Evolutionary conservation across 2,113 vertebrate species (phyloP).

Genomic region (Loxodonta africana): DNA sequence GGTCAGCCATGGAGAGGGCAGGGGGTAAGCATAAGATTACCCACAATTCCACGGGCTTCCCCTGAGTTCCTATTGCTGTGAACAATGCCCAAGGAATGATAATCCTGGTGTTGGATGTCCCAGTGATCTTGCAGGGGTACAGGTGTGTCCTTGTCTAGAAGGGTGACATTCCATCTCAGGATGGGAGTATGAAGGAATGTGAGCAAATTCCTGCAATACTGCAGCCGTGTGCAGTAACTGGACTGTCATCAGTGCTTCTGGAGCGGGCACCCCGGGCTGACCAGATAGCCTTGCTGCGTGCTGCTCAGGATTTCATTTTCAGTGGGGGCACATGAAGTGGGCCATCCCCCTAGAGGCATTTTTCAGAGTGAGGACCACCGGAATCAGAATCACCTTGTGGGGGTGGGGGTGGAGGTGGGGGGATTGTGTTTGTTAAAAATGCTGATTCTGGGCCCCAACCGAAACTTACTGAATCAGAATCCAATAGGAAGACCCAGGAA

Average conservation of each 20-base stretch:
- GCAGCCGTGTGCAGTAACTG: not conserved
- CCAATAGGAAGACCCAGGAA: not conserved
- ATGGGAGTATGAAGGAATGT: conserved; percentile 52
- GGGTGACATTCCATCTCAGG: conserved; percentile 4
- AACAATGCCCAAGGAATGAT: conserved; percentile 65
- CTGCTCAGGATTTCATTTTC: not conserved
- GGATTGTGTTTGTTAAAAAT: not conserved
- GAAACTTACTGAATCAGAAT: not conserved
- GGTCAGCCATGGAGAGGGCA: conserved; percentile 47
- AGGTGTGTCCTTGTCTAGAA: conserved; percentile 55
- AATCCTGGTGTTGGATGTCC: conserved; percentile 7
- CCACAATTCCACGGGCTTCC: conserved; percentile 28
- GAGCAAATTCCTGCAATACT: conserved; percentile 56
- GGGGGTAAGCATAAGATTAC: conserved; percentile 62
- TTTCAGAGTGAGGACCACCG: not conserved
- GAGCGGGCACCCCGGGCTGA: not conserved
- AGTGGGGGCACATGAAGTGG: not conserved
- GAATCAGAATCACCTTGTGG: not conserved
- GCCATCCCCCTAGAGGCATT: not conserved
- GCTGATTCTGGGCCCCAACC: not conserved
- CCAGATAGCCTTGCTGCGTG: too few relatives aligned
- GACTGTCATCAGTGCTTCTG: too few relatives aligned
- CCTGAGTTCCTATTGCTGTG: conserved; percentile 32
- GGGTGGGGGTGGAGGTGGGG: not conserved
- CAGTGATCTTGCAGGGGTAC: not conserved